Conservation (phyloP, 2,113 vertebrate genomes). For the Rhynchomys soricoides region DNA sequence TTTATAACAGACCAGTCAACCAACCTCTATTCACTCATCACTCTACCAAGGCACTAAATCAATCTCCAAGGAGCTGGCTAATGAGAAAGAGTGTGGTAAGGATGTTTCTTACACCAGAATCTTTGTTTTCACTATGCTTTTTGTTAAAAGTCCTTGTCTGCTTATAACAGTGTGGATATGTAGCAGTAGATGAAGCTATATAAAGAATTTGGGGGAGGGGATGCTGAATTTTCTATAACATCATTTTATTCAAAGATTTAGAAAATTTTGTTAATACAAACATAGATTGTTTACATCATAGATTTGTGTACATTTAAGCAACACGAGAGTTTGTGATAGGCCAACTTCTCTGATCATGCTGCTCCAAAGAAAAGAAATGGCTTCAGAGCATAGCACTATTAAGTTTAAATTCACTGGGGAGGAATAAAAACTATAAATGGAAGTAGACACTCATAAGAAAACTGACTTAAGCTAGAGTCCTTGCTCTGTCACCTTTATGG, state of each 20-base stretch:
- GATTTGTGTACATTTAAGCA: not conserved
- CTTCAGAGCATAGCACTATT: conserved; percentile 13
- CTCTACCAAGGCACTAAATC: not conserved
- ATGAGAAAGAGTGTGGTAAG: not conserved
- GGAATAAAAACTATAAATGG: not conserved
- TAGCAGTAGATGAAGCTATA: not conserved
- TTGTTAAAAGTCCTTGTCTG: not conserved
- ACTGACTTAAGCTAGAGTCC: not conserved
- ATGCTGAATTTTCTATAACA: not conserved
- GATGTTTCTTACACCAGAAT: not conserved
- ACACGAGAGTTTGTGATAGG: not conserved
- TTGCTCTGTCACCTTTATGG: not conserved
- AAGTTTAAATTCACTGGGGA: not conserved
- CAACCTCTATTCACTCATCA: not conserved
- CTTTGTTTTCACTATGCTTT: not conserved
- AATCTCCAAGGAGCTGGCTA: not conserved
- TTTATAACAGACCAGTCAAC: not conserved
- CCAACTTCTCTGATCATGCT: not conserved
- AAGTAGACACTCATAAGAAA: not conserved
- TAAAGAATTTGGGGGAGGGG: not conserved
- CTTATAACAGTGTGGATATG: not conserved
- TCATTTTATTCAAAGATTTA: not conserved
- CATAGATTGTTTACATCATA: not conserved
- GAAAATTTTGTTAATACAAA: not conserved
- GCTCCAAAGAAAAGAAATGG: not conserved